Conservation (phyloP, 2,888 invertebrate genomes). For the Arenicola marina region DNA sequence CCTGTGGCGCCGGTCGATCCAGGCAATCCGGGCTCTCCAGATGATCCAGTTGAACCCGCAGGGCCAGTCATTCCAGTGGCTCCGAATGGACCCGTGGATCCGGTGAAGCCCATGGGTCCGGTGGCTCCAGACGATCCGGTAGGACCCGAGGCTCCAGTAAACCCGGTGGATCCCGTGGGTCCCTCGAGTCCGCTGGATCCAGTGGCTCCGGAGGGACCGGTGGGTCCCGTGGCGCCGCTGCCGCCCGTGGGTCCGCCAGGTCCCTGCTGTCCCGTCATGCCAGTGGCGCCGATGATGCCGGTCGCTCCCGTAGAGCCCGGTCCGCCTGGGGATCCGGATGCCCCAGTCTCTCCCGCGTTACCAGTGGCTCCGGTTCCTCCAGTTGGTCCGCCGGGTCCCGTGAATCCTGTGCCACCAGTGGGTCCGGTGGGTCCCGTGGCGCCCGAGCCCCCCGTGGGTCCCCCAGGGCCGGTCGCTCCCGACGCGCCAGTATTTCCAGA, state of each 20-base stretch:
- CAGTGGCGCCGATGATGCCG: constrained; percentile 15
- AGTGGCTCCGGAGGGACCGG: constrained; percentile 15
- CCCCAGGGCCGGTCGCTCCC: constrained; percentile 19
- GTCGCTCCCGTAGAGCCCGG: constrained; percentile 5
- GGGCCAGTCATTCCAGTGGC: constrained; percentile 4
- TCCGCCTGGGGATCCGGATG: constrained; percentile 4
- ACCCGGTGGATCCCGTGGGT: not conserved
- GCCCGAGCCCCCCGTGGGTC: constrained; percentile 20
- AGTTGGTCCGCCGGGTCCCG: constrained; percentile 3
- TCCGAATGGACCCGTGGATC: not conserved
- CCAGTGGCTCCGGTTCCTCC: constrained; percentile 9
- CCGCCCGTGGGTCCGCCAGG: constrained; percentile 13
- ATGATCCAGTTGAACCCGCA: constrained; percentile 10
- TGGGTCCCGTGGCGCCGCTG: constrained; percentile 18
- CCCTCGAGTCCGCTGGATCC: constrained; percentile 9
- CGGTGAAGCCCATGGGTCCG: not conserved
- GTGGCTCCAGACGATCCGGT: not conserved
- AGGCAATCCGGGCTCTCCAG: constrained; percentile 2
- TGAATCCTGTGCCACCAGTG: constrained; percentile 8
- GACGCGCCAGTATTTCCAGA: constrained; percentile 18
- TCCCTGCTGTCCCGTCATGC: constrained; percentile 20
- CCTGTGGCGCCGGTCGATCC: constrained; percentile 18
- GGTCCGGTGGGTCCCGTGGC: constrained; percentile 14
- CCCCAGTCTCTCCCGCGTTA: constrained; percentile 4
- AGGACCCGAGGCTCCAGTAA: not conserved